Percentiles rank a stretch among this genome's conserved stretches.
Conservation (phyloP, 2,888 invertebrate species). For the Zhuqinia jingwanae region DNA sequence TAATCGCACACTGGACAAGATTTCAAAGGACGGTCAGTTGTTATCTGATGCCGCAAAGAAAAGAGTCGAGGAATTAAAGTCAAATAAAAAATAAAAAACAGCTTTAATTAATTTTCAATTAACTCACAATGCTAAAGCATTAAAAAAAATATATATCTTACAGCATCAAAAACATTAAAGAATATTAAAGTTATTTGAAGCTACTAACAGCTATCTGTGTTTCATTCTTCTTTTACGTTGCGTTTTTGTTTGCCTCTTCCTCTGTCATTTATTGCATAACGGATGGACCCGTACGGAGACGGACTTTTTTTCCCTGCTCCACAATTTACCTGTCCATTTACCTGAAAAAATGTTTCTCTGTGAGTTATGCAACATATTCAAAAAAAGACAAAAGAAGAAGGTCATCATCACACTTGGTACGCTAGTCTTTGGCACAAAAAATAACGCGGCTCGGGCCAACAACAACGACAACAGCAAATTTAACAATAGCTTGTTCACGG, state of each 20-base stretch:
- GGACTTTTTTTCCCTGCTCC: too few relatives aligned
- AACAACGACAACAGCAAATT: not conserved
- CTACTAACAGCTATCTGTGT: too few relatives aligned
- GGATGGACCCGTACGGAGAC: too few relatives aligned
- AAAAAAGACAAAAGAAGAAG: conserved; percentile 12
- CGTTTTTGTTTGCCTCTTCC: too few relatives aligned
- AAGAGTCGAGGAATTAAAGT: not conserved
- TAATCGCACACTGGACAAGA: not conserved
- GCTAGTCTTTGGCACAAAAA: not conserved
- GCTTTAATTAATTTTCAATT: not conserved
- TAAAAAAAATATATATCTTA: too few relatives aligned
- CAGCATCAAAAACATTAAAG: not conserved
- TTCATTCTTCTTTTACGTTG: too few relatives aligned
- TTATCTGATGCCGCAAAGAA: not conserved
- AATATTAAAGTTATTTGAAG: too few relatives aligned
- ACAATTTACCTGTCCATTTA: too few relatives aligned
- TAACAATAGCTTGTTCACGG: not conserved
- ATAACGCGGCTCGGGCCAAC: not conserved
- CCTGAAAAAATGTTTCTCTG: too few relatives aligned
- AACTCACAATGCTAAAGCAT: too few relatives aligned
- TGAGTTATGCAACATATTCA: not conserved
- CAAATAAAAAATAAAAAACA: not conserved
- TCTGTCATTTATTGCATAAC: too few relatives aligned
- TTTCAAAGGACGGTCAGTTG: not conserved
- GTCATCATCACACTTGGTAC: not conserved